Base-by-base conservation (phyloP, 2,113 vertebrate species). In the Sula dactylatra region DNA sequence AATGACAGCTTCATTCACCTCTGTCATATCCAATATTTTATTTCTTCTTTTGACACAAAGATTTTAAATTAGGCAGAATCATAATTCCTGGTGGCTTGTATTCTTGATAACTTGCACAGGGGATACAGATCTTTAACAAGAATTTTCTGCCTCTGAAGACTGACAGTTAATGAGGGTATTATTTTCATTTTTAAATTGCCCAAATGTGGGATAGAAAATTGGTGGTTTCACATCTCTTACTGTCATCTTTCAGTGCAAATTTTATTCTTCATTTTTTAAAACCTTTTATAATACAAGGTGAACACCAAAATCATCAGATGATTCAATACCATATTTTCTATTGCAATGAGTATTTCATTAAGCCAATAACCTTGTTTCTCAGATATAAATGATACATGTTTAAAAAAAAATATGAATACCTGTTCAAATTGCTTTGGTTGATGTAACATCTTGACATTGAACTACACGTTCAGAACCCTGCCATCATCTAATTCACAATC, bases 1-100 rank as follows among this genome's bases (percentile, higher is more conserved):
- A 97, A 97, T 62, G 94, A 98, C 97, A 98, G 97, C 98, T 98
- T 98, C 96, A 98, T 98, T 99, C 98, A 98, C 98, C 97, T 98
- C 97, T 98, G 97, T 98, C 94, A 90, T 97, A 97, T 78, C 79
- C 95, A 97, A 97, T 98, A 97, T 98, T 98, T 98, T 93, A 93
- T 97, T 97, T 95, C 74, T 94, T 95, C 88, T 96, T 93, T 97
- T 98, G 97, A 98, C 71, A 91, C 89, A 98, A 95, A 97, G 95
- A 92, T 78, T 97, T 83, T 84, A 98, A 98, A 98, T 97, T 97
- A 95, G 50, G 14, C 56, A 92, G 85, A 97, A 95, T 96, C 16
- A 3, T 96, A 96, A 82, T 94, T 96, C 69, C 85, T 90, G 59
- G 92, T 97, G 78, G 55, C 80, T 96, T 93, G 20, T 87, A 85